phyloP scores from a whole-genome alignment of 2,797 vertebrate species.

The Rhabdomys pumilio region DNA sequence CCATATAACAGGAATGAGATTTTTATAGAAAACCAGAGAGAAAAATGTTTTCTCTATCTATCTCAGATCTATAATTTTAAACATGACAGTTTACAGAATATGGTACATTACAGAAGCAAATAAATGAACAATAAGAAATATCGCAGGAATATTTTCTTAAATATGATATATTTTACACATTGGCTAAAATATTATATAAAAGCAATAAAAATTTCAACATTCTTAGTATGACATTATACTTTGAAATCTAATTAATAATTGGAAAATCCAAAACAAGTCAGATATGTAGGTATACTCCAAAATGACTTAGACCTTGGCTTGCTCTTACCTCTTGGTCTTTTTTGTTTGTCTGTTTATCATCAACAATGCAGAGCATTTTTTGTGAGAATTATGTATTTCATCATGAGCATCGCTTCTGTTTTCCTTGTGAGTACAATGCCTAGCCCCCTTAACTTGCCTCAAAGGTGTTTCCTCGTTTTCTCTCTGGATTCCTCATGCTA shows the following conservation, averaged over 20 bases:
- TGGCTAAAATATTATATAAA: slow-evolving; percentile 7
- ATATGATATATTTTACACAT: neutral
- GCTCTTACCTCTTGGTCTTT: neutral
- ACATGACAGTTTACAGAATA: neutral
- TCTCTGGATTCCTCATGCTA: neutral
- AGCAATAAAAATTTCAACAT: slow-evolving; percentile 22
- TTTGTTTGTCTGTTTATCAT: neutral
- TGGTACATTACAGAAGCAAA: neutral
- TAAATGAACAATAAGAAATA: neutral
- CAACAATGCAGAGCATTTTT: neutral
- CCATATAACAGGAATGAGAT: neutral
- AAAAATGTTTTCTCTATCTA: neutral
- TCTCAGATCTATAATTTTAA: neutral
- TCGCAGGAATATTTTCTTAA: neutral
- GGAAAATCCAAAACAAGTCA: neutral
- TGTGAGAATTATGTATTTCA: slow-evolving; percentile 29
- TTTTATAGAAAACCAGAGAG: neutral
- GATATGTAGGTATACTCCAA: neutral
- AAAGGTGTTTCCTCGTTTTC: slow-evolving; percentile 17
- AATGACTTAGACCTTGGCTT: neutral
- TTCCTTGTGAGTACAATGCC: neutral
- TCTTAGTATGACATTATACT: neutral
- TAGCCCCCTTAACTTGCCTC: neutral
- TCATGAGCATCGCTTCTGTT: slow-evolving; percentile 15
- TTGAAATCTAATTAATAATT: neutral